Percentiles rank a stretch among this genome's conserved stretches.
Conservation (phyloP, 2,113 vertebrate genomes). For the Nyctereutes procyonoides region DNA sequence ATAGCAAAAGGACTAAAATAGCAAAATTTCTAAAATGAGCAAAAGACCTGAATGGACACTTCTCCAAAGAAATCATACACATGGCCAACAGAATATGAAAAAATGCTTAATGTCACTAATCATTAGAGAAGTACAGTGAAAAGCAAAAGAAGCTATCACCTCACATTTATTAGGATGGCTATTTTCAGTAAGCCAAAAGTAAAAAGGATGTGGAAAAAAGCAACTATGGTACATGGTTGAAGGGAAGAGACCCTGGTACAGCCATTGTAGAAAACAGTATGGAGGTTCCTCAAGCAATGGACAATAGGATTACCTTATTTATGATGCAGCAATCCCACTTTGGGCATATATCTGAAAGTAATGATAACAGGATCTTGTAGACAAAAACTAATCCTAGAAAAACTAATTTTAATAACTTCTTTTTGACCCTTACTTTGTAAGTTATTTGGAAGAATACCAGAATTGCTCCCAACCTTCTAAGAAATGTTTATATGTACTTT, state of each 20-base stretch:
- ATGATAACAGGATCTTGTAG: not conserved
- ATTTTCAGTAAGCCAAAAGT: not conserved
- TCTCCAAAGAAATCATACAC: not conserved
- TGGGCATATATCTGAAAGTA: not conserved
- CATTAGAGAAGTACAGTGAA: not conserved
- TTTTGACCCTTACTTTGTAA: not conserved
- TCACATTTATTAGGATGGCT: not conserved
- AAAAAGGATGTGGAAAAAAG: not conserved
- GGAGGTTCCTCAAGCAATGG: not conserved
- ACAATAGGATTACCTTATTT: not conserved
- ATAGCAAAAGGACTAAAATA: not conserved
- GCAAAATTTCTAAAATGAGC: not conserved
- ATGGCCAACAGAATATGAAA: not conserved
- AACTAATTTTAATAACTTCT: not conserved
- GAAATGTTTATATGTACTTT: not conserved
- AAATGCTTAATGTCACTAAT: not conserved
- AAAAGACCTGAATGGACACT: not conserved
- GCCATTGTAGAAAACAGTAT: not conserved
- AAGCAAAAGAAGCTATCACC: not conserved
- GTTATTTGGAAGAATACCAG: not conserved
- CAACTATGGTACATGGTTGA: no score
- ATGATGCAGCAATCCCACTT: not conserved
- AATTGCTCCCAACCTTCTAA: not conserved
- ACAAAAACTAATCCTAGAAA: not conserved
- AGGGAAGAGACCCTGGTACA: not conserved